Percentiles rank a stretch among this genome's conserved stretches.
These are phyloP conservation scores for Gallinago media DNA, from an alignment of 2,113 vertebrate species.

Conservation along the genomic window DNA sequence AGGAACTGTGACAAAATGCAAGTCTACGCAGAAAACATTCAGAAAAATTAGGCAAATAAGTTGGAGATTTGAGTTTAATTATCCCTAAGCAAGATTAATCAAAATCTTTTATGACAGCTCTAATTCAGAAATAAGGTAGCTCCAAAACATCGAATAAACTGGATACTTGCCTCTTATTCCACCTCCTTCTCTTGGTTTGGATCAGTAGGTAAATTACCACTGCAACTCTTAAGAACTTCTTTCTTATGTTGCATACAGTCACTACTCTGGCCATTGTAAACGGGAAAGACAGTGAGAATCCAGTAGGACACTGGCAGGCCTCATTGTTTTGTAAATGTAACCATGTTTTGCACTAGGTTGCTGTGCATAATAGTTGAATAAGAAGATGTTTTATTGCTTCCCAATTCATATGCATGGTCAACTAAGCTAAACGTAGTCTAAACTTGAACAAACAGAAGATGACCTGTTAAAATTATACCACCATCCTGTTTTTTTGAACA, in stretches of 20 bases:
- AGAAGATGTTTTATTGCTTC: background rate
- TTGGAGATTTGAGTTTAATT: slow-evolving; percentile 19
- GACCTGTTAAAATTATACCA: background rate
- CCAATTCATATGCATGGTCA: background rate
- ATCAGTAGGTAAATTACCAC: background rate
- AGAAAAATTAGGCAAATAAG: slow-evolving; percentile 28
- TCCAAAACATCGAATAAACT: background rate
- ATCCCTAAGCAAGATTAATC: slow-evolving; percentile 16
- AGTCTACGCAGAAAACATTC: slow-evolving; percentile 31
- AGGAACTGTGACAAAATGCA: slow-evolving; percentile 33
- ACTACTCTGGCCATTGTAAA: background rate
- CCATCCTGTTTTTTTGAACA: background rate
- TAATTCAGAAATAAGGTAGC: background rate
- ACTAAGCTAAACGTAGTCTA: background rate
- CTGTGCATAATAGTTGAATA: background rate
- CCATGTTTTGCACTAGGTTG: background rate
- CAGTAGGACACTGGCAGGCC: rapidly evolving
- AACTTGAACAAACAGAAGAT: background rate
- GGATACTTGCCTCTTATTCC: background rate
- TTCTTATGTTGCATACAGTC: background rate
- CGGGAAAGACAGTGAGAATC: background rate
- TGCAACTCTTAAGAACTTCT: background rate
- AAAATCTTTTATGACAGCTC: background rate
- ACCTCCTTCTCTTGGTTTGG: background rate
- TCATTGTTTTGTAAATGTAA: background rate